A percentile compares a stretch with the other conserved stretches of the same genome.
Conservation (phyloP, 2,797 vertebrate genomes). For the Avahi laniger region DNA sequence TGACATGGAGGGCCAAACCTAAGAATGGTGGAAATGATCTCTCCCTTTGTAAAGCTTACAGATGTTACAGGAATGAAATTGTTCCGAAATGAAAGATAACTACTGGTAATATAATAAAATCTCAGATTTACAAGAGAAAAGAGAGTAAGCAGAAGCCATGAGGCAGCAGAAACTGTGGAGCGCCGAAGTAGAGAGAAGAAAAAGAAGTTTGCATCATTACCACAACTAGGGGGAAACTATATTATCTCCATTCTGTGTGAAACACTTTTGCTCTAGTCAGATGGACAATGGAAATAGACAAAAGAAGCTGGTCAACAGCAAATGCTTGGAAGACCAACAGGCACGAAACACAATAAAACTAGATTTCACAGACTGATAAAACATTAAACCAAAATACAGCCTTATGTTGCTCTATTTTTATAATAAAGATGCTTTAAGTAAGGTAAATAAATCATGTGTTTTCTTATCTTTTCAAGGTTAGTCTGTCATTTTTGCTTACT, state of each 20-base stretch:
- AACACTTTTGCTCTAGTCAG: neutral
- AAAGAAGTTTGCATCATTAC: neutral
- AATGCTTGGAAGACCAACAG: neutral
- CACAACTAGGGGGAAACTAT: neutral
- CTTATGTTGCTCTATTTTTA: neutral
- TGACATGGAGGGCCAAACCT: neutral
- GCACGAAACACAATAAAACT: neutral
- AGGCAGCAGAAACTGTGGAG: neutral
- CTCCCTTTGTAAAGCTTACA: conserved; percentile 10
- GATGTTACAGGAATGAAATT: neutral
- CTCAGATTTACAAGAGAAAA: neutral
- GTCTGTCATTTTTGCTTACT: neutral
- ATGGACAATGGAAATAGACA: neutral
- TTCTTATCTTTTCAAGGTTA: neutral
- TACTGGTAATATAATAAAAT: neutral
- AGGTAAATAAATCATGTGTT: neutral
- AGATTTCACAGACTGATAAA: neutral
- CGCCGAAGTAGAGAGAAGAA: neutral
- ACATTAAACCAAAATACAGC: neutral
- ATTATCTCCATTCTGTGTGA: neutral
- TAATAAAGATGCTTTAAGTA: neutral
- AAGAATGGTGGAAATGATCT: neutral
- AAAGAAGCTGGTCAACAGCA: neutral
- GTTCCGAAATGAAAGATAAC: neutral
- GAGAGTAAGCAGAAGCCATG: neutral